A percentile compares a stretch with the other conserved stretches of the same genome.
Conservation (phyloP, 2,113 vertebrate genomes). For the Lophochroa leadbeateri region DNA sequence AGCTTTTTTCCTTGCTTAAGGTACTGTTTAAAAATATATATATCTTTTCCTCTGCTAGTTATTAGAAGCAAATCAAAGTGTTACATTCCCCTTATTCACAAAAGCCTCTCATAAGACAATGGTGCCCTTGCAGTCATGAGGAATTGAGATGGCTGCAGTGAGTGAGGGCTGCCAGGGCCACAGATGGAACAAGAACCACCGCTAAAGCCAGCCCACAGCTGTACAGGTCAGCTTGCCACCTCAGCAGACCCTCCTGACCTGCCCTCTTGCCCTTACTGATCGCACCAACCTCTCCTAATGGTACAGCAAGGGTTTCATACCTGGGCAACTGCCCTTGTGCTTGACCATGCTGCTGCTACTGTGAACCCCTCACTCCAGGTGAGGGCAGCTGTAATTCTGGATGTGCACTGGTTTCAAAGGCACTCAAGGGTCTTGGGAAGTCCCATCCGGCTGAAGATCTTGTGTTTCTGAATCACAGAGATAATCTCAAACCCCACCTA, state of each 20-base stretch:
- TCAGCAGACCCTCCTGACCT: not conserved
- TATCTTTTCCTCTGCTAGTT: slow-evolving; percentile 51
- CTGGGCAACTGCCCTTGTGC: not conserved
- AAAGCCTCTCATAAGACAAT: slow-evolving; percentile 36
- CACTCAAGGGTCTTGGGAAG: not conserved
- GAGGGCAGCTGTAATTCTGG: not conserved
- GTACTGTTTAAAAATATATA: slow-evolving; percentile 60
- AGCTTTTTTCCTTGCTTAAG: slow-evolving; percentile 58
- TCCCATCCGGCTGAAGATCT: not conserved
- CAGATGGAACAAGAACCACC: not conserved
- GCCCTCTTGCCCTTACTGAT: not conserved
- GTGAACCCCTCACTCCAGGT: fast-evolving
- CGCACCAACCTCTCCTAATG: not conserved
- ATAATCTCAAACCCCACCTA: not conserved
- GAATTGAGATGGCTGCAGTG: not conserved
- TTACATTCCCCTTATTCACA: not conserved
- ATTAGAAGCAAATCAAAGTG: slow-evolving; percentile 63
- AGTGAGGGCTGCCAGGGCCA: not conserved
- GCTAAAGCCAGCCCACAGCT: not conserved
- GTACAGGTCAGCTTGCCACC: not conserved
- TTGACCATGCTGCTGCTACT: not conserved
- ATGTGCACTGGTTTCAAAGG: not conserved
- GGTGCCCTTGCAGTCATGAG: not conserved
- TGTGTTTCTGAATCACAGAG: not conserved
- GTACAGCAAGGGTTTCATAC: not conserved